A percentile compares a stretch with the other conserved stretches of the same genome.
Conservation (phyloP, 2,797 vertebrate species). For the Otolemur crassicaudatus region DNA sequence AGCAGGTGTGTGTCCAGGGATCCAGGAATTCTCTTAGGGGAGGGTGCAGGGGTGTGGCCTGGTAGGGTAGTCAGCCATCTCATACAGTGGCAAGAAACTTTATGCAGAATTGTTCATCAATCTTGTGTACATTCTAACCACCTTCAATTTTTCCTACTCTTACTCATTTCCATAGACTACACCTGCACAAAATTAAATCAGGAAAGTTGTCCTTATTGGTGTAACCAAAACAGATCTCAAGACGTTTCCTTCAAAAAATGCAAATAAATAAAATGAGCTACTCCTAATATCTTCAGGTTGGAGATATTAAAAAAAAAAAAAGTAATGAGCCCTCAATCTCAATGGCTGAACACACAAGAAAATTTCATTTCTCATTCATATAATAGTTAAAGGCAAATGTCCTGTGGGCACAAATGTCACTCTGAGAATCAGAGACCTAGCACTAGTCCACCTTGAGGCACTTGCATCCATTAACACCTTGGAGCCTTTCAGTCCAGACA, state of each 20-base stretch:
- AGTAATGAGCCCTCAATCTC: not conserved
- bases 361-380: not conserved
- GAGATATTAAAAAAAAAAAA: not conserved
- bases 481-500: not conserved
- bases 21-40: not conserved
- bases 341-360: not conserved
- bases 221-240: not conserved
- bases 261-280: not conserved
- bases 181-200: not conserved
- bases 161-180: not conserved
- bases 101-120: not conserved
- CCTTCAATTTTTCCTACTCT: not conserved
- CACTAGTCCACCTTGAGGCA: not conserved
- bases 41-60: not conserved
- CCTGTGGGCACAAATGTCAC: not conserved
- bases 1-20: not conserved
- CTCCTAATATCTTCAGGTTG: not conserved
- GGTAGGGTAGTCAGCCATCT: not conserved
- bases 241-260: not conserved
- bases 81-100: not conserved
- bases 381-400: not conserved
- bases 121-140: not conserved
- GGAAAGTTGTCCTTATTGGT: not conserved
- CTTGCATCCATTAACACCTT: not conserved
- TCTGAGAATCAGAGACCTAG: fast-evolving